Evolutionary conservation across 2,888 invertebrate species (phyloP).

Genomic region (Axea sp.): DNA sequence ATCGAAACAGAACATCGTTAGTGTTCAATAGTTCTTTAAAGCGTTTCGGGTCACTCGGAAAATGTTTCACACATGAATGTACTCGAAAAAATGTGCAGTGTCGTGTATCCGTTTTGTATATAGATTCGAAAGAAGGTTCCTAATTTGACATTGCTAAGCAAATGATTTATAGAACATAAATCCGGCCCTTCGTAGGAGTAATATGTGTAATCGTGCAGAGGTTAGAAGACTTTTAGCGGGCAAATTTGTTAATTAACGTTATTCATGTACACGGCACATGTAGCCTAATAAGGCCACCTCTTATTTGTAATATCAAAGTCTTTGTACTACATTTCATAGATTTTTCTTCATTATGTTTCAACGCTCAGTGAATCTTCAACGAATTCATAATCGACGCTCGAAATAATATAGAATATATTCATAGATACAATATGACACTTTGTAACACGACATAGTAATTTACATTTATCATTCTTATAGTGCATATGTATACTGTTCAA

Average conservation of each 20-base stretch:
- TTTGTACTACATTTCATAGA: constrained; percentile 63
- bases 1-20: too few relatives aligned
- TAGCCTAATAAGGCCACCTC: constrained; percentile 64
- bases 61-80: constrained; percentile 9
- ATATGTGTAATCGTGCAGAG: constrained; percentile 24
- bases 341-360: constrained; percentile 56
- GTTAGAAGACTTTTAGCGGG: constrained; percentile 43
- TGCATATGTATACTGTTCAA: constrained; percentile 5
- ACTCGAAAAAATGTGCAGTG: constrained; percentile 16
- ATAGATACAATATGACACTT: constrained; percentile 18
- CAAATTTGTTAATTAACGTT: constrained; percentile 41
- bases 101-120: constrained; percentile 10
- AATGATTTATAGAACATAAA: constrained; percentile 46
- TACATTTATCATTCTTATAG: constrained; percentile 18
- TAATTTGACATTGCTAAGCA: constrained; percentile 18
- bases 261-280: constrained; percentile 46
- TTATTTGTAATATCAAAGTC: constrained; percentile 62
- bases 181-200: constrained; percentile 23
- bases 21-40: constrained; percentile 32
- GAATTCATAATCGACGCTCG: constrained; percentile 21
- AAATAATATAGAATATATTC: constrained; percentile 45
- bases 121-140: constrained; percentile 30
- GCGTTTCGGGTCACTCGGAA: background rate
- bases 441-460: constrained; percentile 37
- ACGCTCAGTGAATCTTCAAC: constrained; percentile 35